Conservation (phyloP, 2,888 invertebrate genomes). For the Eutolmus rufibarbis region DNA sequence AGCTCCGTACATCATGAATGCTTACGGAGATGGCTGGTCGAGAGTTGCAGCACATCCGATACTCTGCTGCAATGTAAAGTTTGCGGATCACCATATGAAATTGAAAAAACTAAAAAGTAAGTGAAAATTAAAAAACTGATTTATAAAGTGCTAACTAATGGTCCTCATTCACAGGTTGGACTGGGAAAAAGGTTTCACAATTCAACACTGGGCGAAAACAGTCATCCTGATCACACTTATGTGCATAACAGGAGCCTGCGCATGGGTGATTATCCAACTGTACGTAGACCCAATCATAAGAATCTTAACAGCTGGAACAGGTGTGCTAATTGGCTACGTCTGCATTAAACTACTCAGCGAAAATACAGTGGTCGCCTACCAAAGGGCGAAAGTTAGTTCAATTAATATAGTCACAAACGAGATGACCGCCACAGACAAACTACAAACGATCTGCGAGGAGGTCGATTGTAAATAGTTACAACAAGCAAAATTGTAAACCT, state of each 20-base stretch:
- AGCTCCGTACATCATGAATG: constrained; percentile 92
- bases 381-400: constrained; percentile 87
- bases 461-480: constrained; percentile 53
- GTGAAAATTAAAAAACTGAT: constrained; percentile 44
- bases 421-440: constrained; percentile 54
- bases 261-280: constrained; percentile 82
- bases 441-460: constrained; percentile 62
- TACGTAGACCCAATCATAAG: constrained; percentile 79
- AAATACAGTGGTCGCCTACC: constrained; percentile 89
- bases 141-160: neutral
- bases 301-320: constrained; percentile 81
- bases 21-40: constrained; percentile 86
- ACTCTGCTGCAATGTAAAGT: constrained; percentile 82
- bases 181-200: constrained; percentile 84
- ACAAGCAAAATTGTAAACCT: neutral
- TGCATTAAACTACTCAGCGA: constrained; percentile 87
- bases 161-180: constrained; percentile 68
- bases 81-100: constrained; percentile 82
- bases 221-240: constrained; percentile 79
- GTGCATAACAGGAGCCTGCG: constrained; percentile 78
- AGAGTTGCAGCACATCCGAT: constrained; percentile 78
- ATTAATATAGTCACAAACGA: constrained; percentile 73
- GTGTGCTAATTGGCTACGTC: constrained; percentile 83
- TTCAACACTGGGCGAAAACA: constrained; percentile 85
- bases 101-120: constrained; percentile 75